phyloP scores from a whole-genome alignment of 2,113 vertebrate species.

The Mohoua ochrocephala region DNA sequence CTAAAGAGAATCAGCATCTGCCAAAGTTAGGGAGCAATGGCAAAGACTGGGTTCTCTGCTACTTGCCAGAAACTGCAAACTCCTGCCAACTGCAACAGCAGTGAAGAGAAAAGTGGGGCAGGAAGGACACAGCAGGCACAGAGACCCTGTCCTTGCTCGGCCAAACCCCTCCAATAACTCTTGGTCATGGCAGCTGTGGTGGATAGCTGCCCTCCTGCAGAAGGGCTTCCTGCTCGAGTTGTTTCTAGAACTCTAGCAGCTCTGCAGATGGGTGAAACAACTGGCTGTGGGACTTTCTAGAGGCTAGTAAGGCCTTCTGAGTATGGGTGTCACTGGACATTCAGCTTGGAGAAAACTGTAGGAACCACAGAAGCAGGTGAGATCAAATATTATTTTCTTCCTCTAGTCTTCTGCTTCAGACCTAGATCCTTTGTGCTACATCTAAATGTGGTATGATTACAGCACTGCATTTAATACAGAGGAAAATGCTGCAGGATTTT shows the following conservation, averaged over 20 bases:
- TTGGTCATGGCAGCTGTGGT: accelerated
- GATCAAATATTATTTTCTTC: background rate
- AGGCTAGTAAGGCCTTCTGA: background rate
- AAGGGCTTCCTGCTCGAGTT: background rate
- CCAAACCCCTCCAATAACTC: background rate
- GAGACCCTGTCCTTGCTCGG: background rate
- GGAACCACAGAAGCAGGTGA: background rate
- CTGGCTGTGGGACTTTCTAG: background rate
- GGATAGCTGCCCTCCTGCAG: background rate
- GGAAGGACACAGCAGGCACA: background rate
- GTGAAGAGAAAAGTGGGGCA: background rate
- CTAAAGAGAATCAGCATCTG: background rate
- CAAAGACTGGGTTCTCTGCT: background rate
- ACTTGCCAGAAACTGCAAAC: background rate
- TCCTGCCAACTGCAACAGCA: background rate
- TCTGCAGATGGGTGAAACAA: background rate
- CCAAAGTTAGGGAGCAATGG: background rate
- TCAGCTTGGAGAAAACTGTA: background rate
- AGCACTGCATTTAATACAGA: background rate
- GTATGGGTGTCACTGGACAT: background rate
- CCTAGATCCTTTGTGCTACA: background rate
- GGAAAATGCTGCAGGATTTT: background rate
- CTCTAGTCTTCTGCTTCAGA: background rate
- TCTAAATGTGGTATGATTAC: background rate
- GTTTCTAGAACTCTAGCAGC: background rate